Percentiles rank a stretch among this genome's conserved stretches.
Evolutionary conservation across 2,888 invertebrate genomes (phyloP).

Genomic region (Nymphalis urticae): DNA sequence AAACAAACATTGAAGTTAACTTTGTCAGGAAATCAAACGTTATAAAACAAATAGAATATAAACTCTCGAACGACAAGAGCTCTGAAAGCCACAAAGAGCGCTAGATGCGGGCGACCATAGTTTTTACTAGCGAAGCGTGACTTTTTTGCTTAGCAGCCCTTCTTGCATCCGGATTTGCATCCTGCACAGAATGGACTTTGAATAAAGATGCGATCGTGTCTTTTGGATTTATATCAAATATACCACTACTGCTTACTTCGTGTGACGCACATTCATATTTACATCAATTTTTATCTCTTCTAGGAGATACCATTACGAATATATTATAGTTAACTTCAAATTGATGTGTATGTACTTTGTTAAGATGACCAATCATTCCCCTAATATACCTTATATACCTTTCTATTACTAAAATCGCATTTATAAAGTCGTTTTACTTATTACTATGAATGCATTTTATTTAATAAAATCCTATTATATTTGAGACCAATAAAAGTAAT

Average conservation of each 20-base stretch:
- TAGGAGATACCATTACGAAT: no score
- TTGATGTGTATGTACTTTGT: no score
- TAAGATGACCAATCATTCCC: no score
- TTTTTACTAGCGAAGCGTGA: constrained; percentile 61
- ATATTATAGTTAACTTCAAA: no score
- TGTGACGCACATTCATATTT: neutral
- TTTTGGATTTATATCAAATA: constrained; percentile 43
- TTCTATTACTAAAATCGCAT: no score
- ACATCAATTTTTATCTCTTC: neutral
- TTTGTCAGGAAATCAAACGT: constrained; percentile 34
- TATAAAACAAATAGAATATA: constrained; percentile 37
- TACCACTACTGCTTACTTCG: constrained; percentile 23
- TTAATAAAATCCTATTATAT: neutral
- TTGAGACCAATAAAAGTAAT: neutral
- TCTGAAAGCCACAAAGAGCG: constrained; percentile 38
- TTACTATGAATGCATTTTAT: neutral
- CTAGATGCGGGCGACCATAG: constrained; percentile 45
- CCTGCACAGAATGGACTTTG: constrained; percentile 48
- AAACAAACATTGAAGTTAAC: constrained; percentile 25
- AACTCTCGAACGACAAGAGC: constrained; percentile 33
- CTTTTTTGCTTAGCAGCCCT: constrained; percentile 56
- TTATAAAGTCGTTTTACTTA: neutral
- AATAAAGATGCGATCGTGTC: constrained; percentile 51
- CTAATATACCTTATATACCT: no score
- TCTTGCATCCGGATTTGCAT: constrained; percentile 53